A percentile compares a stretch with the other conserved stretches of the same genome.
Evolutionary conservation across 2,888 invertebrate genomes (phyloP).

Genomic region (Ceriagrion tenellum): DNA sequence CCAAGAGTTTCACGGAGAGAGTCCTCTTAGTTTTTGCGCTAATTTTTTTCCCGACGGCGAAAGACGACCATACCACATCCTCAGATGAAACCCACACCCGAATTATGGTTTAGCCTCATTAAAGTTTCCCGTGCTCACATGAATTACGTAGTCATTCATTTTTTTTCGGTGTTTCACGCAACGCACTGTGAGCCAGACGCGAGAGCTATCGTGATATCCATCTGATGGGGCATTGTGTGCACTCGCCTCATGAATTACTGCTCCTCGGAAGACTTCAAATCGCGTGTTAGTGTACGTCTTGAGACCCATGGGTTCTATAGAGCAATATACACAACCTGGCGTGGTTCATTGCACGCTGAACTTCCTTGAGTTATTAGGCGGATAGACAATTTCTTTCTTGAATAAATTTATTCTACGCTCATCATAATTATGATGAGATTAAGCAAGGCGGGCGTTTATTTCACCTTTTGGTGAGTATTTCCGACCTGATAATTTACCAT

Average conservation of each 20-base stretch:
- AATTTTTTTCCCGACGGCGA: neutral
- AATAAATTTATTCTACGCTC: neutral
- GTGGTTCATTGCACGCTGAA: neutral
- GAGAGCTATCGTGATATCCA: neutral
- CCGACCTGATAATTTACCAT: no score
- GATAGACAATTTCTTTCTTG: neutral
- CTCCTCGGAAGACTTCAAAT: neutral
- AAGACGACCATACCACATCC: neutral
- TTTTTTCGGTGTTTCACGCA: neutral
- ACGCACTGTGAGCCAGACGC: neutral
- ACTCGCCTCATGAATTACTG: neutral
- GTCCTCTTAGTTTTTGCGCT: neutral
- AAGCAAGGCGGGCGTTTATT: neutral
- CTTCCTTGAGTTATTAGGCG: neutral
- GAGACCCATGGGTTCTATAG: neutral
- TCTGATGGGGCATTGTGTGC: conserved; percentile 32
- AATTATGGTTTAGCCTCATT: neutral
- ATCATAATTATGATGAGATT: neutral
- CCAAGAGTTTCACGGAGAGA: neutral
- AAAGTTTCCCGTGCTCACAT: neutral
- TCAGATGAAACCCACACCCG: conserved; percentile 18
- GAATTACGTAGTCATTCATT: neutral
- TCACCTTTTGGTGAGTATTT: neutral
- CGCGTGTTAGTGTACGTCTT: neutral
- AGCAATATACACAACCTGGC: neutral